Evolutionary conservation across 2,113 vertebrate species (phyloP), one percentile per base, ranked within the genome.

Genomic region (Anguilla rostrata): DNA sequence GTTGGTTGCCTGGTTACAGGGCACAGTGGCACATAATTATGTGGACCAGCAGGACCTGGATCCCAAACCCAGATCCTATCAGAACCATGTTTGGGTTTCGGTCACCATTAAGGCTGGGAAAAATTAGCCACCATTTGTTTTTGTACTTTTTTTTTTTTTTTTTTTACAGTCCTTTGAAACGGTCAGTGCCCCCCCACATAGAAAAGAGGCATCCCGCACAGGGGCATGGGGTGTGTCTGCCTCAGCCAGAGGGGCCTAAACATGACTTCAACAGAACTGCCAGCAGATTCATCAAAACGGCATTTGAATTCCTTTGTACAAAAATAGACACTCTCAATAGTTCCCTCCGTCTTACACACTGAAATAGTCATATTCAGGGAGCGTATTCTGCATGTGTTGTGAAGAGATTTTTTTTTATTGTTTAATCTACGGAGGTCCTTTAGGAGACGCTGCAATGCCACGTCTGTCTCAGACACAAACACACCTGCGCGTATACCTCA

Each of bases 51-150:
- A 89, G 90, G 87, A 94, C 88, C 85, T 20, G 56, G 29, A 66
- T 78, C 53, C 86, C 85, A 63, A 56, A 78, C 86, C 86, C 84
- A 89, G 85, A 92, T 89, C 79, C 82, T 90, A 88, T 87, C 83
- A 81, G 80, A 85, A 89, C 89, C 88, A 87, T 90, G 91, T 88
- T 90, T 90, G 83, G 84, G 86, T 90, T 89, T 92, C 92, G 92
- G 90, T 93, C 88, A 91, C 86, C 86, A 89, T 89, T 90, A 89
- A 91, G 91, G 87, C 86, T 87, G 90, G 88, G 85, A 92, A 89
- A 94, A 94, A 94, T 94, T 93, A 92, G 90, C 88, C 85, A 87
- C 88, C 90, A 92, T 93, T 94, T 92, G 89, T 90, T 88, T 87
- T 88, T 89, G 78, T 83, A 89, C 89, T 92, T 90, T 87, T 91